Base-by-base conservation (phyloP, 1,140 invertebrate genomes). In the Danaus melanippus region DNA sequence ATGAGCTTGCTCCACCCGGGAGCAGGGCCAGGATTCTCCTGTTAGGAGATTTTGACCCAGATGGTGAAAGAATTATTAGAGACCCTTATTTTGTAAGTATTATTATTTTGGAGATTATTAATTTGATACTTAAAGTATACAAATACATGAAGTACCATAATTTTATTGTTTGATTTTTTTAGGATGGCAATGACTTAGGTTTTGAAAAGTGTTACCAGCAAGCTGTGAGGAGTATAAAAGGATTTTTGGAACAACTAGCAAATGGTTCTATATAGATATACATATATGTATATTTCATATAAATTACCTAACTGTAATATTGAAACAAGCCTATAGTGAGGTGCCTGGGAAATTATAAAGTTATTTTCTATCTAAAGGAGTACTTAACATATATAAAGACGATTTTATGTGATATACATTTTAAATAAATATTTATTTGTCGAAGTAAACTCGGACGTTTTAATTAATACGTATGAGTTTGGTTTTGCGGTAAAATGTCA, bases 171-270 rank as follows among this genome's bases (percentile, higher is more conserved):
- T 32, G 3, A 3, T 43, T 12, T 12, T 53, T 45, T 46, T 46
- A 54, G 53, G 53, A 54, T 12, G 45, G 42, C 40, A 43, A 54
- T 12, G 53, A 41, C 2, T 32, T 43, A 15, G 53, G 53, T 42
- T 54, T 47, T 40, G 53, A 54, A 11, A 54, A 54, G 40, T 54
- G 53, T 12, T 54, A 54, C 17, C 11, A 54, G 21, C 53, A 54
- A 47, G 45, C 44, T 5, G 53, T 54, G 9, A 54, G 53, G 10
- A 17, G 45, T 42, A 15, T 40, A n/a, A 54, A 42, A 42, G 53
- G 53, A 42, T 54, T 54, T 42, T 47, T 72, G 50, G 81, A 81
- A 11, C 12, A 39, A 43, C 45, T 52, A 40, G 42, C 9, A 15
- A 32, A 32, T 32, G 21, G 21, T 32, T 32, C 21, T 32, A 5